phyloP scores from a whole-genome alignment of 2,888 invertebrate species.

The Anorthoa munda region DNA sequence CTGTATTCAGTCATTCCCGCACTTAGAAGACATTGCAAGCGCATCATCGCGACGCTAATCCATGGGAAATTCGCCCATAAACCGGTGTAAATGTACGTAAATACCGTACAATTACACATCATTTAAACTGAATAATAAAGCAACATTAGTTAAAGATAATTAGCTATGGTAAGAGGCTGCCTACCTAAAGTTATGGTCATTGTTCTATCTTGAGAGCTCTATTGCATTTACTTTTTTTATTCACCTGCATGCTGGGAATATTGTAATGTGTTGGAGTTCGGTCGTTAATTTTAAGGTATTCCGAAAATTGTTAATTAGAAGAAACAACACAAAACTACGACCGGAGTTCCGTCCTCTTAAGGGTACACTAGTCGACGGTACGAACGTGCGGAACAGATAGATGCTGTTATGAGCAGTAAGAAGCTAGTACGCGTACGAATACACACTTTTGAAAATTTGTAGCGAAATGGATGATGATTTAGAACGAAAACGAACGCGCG shows the following conservation, averaged over 20 bases:
- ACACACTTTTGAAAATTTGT: too few species aligned
- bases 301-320: conserved; percentile 20
- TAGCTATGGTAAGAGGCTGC: conserved; percentile 38
- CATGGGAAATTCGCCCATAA: conserved; percentile 77
- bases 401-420: too few species aligned
- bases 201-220: conserved; percentile 52
- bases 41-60: conserved; percentile 70
- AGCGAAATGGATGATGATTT: too few species aligned
- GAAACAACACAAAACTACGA: background rate
- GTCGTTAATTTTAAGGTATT: conserved; percentile 53
- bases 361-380: too few species aligned
- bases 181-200: conserved; percentile 33
- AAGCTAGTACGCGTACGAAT: too few species aligned
- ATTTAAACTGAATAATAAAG: conserved; percentile 63
- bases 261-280: conserved; percentile 10
- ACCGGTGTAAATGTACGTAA: conserved; percentile 63
- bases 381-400: too few species aligned
- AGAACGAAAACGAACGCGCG: too few species aligned
- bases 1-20: conserved; percentile 76
- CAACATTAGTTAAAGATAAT: conserved; percentile 56
- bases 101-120: conserved; percentile 67
- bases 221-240: conserved; percentile 20
- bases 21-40: conserved; percentile 70
- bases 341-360: conserved; percentile 5
- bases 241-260: conserved; percentile 21